These are phyloP conservation scores for Lepidochrysops patricia DNA, from an alignment of 2,888 invertebrate species.

Conservation along the genomic window DNA sequence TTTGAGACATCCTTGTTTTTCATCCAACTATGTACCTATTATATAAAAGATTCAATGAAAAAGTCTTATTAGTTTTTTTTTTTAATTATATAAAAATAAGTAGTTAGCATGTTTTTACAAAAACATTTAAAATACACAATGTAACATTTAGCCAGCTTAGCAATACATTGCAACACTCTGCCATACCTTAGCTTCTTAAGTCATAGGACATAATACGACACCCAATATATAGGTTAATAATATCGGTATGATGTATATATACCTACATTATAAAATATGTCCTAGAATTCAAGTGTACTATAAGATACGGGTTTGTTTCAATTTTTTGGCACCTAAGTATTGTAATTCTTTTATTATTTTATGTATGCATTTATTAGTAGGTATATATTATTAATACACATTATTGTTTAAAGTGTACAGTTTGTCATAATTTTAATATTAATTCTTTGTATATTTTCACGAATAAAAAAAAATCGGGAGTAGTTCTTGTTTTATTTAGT, in stretches of 20 bases:
- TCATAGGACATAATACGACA: conserved; percentile 17
- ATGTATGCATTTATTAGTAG: conserved; percentile 65
- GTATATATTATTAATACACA: conserved; percentile 30
- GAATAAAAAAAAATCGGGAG: conserved; percentile 60
- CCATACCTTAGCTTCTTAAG: conserved; percentile 11
- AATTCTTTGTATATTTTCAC: conserved; percentile 68
- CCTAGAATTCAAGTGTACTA: conserved; percentile 18
- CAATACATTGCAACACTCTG: background rate
- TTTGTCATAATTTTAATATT: conserved; percentile 52
- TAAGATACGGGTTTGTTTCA: conserved; percentile 38
- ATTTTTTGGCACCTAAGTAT: conserved; percentile 27
- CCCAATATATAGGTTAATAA: conserved; percentile 18
- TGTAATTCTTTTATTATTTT: conserved; percentile 23
- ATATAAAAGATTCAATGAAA: no score
- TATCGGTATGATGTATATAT: conserved; percentile 21
- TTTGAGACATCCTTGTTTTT: background rate
- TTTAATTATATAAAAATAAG: background rate
- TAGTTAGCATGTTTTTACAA: background rate
- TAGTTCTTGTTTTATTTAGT: conserved; percentile 20
- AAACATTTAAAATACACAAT: background rate
- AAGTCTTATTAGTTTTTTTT: background rate
- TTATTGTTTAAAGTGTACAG: conserved; percentile 58
- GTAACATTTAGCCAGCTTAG: background rate
- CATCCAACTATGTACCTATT: no score
- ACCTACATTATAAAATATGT: conserved; percentile 16